Percentiles rank a stretch among this genome's conserved stretches.
Evolutionary conservation across 2,797 vertebrate genomes (phyloP).

Genomic region (Amblyraja radiata): DNA sequence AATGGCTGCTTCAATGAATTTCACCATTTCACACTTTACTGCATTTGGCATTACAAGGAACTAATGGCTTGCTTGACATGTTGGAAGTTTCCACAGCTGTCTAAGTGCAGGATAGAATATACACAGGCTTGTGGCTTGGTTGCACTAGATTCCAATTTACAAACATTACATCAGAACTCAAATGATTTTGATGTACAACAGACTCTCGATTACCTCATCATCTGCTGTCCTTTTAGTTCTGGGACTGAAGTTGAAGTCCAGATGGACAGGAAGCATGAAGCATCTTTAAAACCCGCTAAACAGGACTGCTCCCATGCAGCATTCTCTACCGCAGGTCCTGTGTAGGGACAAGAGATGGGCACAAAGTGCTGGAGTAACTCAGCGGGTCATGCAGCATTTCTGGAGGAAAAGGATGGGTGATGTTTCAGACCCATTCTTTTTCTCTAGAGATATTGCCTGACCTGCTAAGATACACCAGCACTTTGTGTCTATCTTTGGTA

Average conservation of each 20-base stretch:
- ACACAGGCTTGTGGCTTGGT: not conserved
- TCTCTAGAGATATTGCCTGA: no score
- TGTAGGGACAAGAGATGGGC: no score
- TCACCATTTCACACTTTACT: constrained; percentile 14
- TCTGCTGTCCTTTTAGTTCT: not conserved
- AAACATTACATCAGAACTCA: constrained; percentile 30
- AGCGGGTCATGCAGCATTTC: no score
- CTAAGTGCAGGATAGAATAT: constrained; percentile 27
- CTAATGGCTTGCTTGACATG: constrained; percentile 23
- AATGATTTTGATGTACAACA: constrained; percentile 23
- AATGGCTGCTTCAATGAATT: constrained; percentile 12
- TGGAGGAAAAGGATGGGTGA: no score
- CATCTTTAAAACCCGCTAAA: no score
- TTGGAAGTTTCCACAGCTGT: constrained; percentile 29
- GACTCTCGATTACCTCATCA: constrained; percentile 12
- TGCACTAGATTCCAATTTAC: not conserved
- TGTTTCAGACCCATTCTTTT: no score
- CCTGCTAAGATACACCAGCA: no score
- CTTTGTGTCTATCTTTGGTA: no score
- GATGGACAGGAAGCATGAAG: not conserved
- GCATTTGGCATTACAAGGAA: constrained; percentile 21
- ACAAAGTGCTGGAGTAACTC: no score
- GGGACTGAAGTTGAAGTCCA: not conserved
- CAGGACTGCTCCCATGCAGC: no score
- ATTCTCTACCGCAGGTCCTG: no score